Conservation (phyloP, 2,888 invertebrate genomes). For the Drosophila planitibia region DNA sequence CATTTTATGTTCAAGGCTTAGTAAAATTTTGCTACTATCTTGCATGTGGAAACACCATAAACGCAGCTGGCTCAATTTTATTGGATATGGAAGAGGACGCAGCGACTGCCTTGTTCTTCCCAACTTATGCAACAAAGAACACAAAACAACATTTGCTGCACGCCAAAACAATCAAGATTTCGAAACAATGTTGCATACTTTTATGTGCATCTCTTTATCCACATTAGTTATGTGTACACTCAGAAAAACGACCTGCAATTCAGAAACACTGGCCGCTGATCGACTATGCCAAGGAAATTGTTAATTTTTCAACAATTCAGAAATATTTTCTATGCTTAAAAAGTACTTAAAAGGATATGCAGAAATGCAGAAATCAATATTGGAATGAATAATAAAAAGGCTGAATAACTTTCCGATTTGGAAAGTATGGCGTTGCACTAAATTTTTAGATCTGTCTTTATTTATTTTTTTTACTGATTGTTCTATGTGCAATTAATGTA, state of each 20-base stretch:
- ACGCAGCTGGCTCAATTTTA: slow-evolving; percentile 7
- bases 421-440: no score
- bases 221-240: neutral
- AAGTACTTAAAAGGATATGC: no score
- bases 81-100: slow-evolving; percentile 9
- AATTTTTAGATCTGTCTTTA: neutral
- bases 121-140: slow-evolving; percentile 8
- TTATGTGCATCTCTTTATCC: slow-evolving; percentile 8
- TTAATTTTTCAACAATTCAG: neutral
- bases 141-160: neutral
- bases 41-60: neutral
- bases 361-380: neutral
- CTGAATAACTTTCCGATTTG: neutral
- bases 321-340: neutral
- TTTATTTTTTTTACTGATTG: neutral
- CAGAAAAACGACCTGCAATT: neutral
- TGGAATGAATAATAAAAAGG: neutral
- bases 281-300: neutral
- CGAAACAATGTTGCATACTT: slow-evolving; percentile 44
- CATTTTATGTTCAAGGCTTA: no score
- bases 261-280: neutral
- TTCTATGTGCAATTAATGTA: neutral
- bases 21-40: no score
- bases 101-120: slow-evolving; percentile 27
- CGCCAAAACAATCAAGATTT: neutral